Base-by-base conservation (phyloP, 2,797 vertebrate species). In the Crotalus adamanteus region DNA sequence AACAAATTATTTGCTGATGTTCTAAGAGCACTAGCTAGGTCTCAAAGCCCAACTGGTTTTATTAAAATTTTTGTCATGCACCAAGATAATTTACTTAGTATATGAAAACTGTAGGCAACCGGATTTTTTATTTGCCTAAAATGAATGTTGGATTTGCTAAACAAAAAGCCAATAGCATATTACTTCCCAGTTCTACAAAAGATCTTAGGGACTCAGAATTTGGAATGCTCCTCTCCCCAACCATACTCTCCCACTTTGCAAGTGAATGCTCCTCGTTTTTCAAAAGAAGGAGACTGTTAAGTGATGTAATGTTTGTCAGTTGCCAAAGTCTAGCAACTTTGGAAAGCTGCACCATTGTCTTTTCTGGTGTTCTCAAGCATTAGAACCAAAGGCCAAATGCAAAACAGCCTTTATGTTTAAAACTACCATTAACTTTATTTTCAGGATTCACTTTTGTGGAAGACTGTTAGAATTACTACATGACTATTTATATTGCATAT, bases 371-470 rank as follows among this genome's bases (percentile, higher is more conserved):
- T 97, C 97, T 97, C 96, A 96, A 96, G 96, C 96, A 97, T 97
- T 97, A 96, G 97, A 98, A 98, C 97, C 97, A 98, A 98, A 98
- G 97, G 97, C 97, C 97, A 97, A 97, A 96, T 97, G 95, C 96
- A 97, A 97, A 47, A 97, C 96, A 97, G 96, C 97, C 97, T 98
- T 97, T 97, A 97, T 95, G 91, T 96, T 97, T 97, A 56, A 61
- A 97, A 97, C 92, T 97, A 97, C 93, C 97, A 96, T 95, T 97
- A 94, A 93, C 96, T 97, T 97, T 97, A 91, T 97, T 97, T 98
- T 94, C 96, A 96, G 91, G 97, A 96, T 97, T 97, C 95, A 97
- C 94, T 96, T 97, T 94, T 97, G 95, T 96, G 97, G 96, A 96
- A 97, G 95, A 97, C 97, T 96, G 95, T 97, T 97, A 95, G 96